Evolutionary conservation across 2,888 invertebrate genomes (phyloP), one percentile per base, ranked within the genome.

Genomic region (Alloplasta piceator): DNA sequence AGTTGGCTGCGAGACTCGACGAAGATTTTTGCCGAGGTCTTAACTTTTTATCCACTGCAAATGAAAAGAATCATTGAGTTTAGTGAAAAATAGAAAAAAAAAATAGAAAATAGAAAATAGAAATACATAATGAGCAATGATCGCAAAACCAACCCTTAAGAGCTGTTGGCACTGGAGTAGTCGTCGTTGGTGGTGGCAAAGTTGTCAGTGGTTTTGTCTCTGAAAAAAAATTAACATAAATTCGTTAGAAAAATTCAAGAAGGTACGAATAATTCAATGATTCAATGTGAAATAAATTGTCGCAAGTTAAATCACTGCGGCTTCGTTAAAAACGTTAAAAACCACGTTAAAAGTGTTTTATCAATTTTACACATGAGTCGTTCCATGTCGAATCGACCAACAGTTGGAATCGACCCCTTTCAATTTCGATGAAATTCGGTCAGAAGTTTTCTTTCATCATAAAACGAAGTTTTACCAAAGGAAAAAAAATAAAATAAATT

Each of bases 191-290:
- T n/a, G 79, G 85, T 6, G 85, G 80, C 52, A 84, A 78, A 7
- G 91, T 91, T 46, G 91, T 91, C 9, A 91, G 87, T 10, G 88
- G 87, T 14, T 86, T 87, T 66, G 90, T 89, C 60, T 89, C 91
- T 91, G 84, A 9, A 85, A 68, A 46, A 89, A 77, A 61, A 78
- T 7, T 12, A 43, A 58, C 48, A 14, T 46, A 50, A 60, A 50
- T 6, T 60, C 41, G 64, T 52, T 26, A 26, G n/a, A n/a, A n/a
- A n/a, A n/a, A 26, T 26, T 26, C 26, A 26, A 26, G 26, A 26
- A 26, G 26, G 26, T 26, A 26, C 26, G 90, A 95, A 95, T 84
- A 96, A 93, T 92, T 95, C 95, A 87, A 96, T 96, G 86, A 94
- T 95, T 79, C 96, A 96, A 89, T 96, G 96, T 9, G 96, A 26